phyloP scores from a whole-genome alignment of 2,113 vertebrate genomes.

The Corythaeola cristata region DNA sequence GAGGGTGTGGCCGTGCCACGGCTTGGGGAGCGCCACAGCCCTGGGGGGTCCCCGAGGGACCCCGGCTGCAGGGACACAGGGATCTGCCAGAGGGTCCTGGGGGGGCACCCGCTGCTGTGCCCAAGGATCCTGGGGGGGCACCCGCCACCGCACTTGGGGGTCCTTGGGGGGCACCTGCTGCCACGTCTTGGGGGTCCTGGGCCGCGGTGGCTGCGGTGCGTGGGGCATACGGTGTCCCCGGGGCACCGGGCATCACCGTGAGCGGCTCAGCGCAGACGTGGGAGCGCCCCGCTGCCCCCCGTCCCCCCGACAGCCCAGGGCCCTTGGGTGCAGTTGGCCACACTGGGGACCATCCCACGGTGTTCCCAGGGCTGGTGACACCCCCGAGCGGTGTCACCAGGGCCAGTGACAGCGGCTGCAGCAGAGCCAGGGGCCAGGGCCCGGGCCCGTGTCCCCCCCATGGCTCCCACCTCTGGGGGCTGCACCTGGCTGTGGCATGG shows the following conservation, averaged over 20 bases:
- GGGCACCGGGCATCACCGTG: accelerated
- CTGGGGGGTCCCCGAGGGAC: background rate
- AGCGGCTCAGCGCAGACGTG: background rate
- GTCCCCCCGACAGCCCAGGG: accelerated
- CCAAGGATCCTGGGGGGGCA: no score
- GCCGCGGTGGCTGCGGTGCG: accelerated
- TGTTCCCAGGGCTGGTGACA: background rate
- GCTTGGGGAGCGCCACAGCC: background rate
- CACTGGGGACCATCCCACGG: background rate
- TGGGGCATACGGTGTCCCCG: accelerated
- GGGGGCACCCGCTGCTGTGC: background rate
- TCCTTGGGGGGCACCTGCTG: background rate
- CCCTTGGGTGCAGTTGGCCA: background rate
- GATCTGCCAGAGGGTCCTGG: background rate
- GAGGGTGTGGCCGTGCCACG: no score
- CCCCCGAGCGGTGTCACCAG: no score
- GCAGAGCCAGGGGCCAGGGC: background rate
- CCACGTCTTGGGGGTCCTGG: no score
- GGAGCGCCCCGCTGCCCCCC: accelerated
- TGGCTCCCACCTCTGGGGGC: background rate
- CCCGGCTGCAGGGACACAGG: background rate
- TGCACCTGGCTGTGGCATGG: accelerated
- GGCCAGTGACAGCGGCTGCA: background rate
- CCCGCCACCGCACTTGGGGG: accelerated
- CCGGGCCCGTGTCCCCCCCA: accelerated